phyloP scores from a whole-genome alignment of 2,113 vertebrate genomes.

The Callipepla squamata region DNA sequence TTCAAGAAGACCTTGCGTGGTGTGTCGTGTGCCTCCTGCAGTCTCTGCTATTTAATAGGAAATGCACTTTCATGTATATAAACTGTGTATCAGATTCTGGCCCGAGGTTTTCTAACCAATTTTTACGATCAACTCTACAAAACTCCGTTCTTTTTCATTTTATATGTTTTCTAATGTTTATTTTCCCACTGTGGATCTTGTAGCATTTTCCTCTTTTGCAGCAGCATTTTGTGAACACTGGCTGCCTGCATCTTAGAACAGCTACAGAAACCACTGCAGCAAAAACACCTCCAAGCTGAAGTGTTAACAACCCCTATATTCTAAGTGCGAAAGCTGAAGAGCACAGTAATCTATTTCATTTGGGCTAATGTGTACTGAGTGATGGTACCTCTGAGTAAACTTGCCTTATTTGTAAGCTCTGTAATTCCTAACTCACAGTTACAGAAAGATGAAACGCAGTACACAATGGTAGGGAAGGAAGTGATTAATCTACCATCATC shows the following conservation, averaged over 20 bases:
- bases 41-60: neutral
- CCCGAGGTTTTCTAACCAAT: neutral
- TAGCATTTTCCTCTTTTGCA: neutral
- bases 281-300: neutral
- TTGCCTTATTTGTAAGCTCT: neutral
- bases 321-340: neutral
- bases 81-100: neutral
- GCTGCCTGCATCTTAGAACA: neutral
- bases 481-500: neutral
- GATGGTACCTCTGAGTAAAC: neutral
- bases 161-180: neutral
- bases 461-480: neutral
- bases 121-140: neutral
- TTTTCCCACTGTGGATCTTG: neutral
- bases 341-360: neutral
- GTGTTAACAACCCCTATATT: neutral
- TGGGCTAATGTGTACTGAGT: neutral
- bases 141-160: neutral
- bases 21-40: too few relatives aligned
- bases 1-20: neutral
- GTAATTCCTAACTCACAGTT: neutral
- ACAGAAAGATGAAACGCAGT: neutral
- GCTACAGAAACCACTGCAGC: neutral
- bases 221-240: neutral
- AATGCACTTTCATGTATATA: neutral